Evolutionary conservation across 1,140 invertebrate genomes (phyloP).

Genomic region (Pseudomyrmex gracilis): DNA sequence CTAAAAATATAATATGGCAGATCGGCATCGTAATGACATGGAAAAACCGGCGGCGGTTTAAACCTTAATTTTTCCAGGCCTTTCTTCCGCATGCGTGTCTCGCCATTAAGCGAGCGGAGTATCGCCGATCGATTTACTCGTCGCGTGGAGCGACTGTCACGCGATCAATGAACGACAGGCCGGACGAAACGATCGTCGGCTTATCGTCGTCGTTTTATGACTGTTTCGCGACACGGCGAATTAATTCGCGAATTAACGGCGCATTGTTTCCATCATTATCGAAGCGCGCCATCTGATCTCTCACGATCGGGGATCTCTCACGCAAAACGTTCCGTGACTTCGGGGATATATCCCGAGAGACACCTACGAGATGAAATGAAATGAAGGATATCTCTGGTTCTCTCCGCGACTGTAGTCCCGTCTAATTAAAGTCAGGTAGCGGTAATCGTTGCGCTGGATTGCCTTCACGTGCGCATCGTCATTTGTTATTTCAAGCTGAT

Average conservation of each 20-base stretch:
- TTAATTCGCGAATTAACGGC: constrained; percentile 61
- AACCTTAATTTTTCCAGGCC: constrained; percentile 30
- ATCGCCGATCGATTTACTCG: constrained; percentile 45
- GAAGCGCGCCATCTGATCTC: constrained; percentile 14
- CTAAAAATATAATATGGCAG: constrained; percentile 59
- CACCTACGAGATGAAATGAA: constrained; percentile 41
- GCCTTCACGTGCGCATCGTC: constrained; percentile 39
- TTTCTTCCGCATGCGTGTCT: constrained; percentile 54
- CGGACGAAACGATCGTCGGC: not conserved
- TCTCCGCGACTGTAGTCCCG: not conserved
- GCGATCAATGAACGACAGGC: constrained; percentile 32
- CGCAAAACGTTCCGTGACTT: constrained; percentile 62
- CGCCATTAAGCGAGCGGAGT: constrained; percentile 42
- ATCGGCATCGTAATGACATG: constrained; percentile 48
- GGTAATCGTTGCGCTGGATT: constrained; percentile 48
- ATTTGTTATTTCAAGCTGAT: constrained; percentile 47
- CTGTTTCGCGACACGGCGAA: constrained; percentile 35
- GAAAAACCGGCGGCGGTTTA: constrained; percentile 46
- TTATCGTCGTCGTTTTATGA: constrained; percentile 39
- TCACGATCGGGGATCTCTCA: constrained; percentile 55
- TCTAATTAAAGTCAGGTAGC: constrained; percentile 56
- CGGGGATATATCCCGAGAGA: constrained; percentile 41
- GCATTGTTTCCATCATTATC: constrained; percentile 32
- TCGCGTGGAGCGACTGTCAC: constrained; percentile 13
- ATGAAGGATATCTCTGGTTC: constrained; percentile 41